phyloP scores from a whole-genome alignment of 2,888 invertebrate species.

The Conus canariensis region DNA sequence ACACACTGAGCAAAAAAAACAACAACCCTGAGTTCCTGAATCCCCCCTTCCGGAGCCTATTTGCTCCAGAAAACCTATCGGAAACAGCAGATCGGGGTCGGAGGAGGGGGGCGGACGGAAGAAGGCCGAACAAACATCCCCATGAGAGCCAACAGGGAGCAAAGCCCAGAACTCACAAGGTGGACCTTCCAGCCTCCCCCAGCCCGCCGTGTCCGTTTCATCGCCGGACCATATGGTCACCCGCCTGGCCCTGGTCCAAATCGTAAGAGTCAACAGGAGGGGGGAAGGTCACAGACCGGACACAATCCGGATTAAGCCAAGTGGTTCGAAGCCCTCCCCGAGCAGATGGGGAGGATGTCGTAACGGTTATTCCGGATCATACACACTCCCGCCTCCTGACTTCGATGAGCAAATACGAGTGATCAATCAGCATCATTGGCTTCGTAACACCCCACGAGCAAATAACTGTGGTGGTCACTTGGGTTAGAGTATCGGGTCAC shows the following conservation, averaged over 20 bases:
- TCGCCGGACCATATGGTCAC: neutral
- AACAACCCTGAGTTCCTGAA: neutral
- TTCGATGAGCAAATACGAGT: neutral
- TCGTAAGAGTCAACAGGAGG: constrained; percentile 21
- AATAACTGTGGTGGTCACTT: too few relatives aligned
- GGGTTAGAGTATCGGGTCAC: too few relatives aligned
- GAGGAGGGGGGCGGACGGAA: neutral
- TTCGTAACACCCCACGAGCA: too few relatives aligned
- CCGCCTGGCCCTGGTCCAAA: neutral
- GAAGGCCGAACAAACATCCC: constrained; percentile 14
- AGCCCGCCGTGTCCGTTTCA: neutral
- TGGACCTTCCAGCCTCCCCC: neutral
- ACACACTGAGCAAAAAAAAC: neutral
- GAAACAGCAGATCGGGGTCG: constrained; percentile 10
- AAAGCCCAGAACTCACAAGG: constrained; percentile 4
- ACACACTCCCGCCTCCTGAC: neutral
- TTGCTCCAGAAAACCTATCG: constrained; percentile 32
- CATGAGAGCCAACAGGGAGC: constrained; percentile 21
- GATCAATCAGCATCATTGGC: neutral
- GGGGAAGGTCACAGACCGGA: neutral
- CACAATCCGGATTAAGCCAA: constrained; percentile 24
- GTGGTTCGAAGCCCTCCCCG: neutral
- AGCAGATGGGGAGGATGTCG: neutral
- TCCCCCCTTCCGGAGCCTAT: constrained; percentile 2
- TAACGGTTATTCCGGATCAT: constrained; percentile 3